A percentile compares a stretch with the other conserved stretches of the same genome.
Conservation (phyloP, 2,888 invertebrate species). For the Pachycephus smyrnensis region DNA sequence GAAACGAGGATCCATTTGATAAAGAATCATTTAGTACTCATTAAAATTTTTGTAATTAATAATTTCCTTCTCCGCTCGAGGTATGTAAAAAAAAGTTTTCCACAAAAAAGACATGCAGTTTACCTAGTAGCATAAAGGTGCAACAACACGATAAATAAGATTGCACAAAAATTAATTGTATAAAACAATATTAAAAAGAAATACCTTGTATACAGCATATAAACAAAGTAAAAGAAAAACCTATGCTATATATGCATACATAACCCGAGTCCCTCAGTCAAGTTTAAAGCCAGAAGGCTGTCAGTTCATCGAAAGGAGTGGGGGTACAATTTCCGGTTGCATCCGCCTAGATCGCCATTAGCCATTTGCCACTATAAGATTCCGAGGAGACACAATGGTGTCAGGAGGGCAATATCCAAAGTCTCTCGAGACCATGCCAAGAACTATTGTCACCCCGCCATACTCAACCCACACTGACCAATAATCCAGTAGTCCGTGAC, state of each 20-base stretch:
- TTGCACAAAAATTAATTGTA: background rate
- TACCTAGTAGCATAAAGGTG: background rate
- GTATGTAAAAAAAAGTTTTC: too few relatives aligned
- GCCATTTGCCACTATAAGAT: background rate
- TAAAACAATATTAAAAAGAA: background rate
- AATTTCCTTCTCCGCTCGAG: too few relatives aligned
- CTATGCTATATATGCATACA: background rate
- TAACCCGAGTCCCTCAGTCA: background rate
- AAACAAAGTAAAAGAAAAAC: background rate
- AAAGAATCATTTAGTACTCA: too few relatives aligned
- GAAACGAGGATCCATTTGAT: too few relatives aligned
- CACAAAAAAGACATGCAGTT: too few relatives aligned
- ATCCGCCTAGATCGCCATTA: background rate
- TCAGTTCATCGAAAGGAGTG: background rate
- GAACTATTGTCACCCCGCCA: slow-evolving; percentile 30
- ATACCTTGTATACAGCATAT: background rate
- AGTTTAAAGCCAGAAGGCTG: background rate
- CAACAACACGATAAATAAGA: background rate
- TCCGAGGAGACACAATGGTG: slow-evolving; percentile 27
- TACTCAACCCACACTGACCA: slow-evolving; percentile 5
- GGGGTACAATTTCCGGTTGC: background rate
- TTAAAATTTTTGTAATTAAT: too few relatives aligned
- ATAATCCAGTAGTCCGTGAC: background rate
- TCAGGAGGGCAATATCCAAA: slow-evolving; percentile 37
- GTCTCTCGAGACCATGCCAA: slow-evolving; percentile 42